A percentile compares a stretch with the other conserved stretches of the same genome.
Evolutionary conservation across 2,797 vertebrate genomes (phyloP).

Genomic region (Enteromius paludinosus): DNA sequence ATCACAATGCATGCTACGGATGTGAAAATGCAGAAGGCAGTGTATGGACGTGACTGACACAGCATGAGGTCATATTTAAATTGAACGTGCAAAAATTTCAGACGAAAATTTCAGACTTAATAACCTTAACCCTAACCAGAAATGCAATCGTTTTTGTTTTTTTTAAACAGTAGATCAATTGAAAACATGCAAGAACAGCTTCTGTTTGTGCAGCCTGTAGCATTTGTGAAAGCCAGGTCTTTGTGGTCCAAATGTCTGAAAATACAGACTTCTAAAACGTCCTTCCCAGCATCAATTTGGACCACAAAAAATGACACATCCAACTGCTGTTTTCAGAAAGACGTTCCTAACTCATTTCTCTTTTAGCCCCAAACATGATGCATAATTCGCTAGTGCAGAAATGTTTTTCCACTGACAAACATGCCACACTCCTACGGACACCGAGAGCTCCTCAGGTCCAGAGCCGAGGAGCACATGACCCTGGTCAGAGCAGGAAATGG

Average conservation of each 20-base stretch:
- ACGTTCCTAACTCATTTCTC: not conserved
- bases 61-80: no score
- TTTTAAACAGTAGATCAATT: no score
- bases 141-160: not conserved
- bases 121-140: not conserved
- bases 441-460: not conserved
- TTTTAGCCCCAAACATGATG: not conserved
- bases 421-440: not conserved
- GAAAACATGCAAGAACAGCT: not conserved
- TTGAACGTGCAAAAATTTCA: no score
- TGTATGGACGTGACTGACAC: no score
- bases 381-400: not conserved
- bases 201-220: not conserved
- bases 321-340: slow-evolving; percentile 1
- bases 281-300: not conserved
- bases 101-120: no score
- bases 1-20: no score
- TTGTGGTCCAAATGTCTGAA: not conserved
- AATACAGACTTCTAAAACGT: not conserved
- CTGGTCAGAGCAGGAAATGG: slow-evolving; percentile 43
- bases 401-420: not conserved
- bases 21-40: no score
- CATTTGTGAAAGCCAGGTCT: not conserved
- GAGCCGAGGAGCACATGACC: slow-evolving; percentile 33
- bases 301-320: not conserved